Evolutionary conservation across 2,797 vertebrate species (phyloP), one percentile per base, ranked within the genome.

Genomic region (Sphenodon punctatus): DNA sequence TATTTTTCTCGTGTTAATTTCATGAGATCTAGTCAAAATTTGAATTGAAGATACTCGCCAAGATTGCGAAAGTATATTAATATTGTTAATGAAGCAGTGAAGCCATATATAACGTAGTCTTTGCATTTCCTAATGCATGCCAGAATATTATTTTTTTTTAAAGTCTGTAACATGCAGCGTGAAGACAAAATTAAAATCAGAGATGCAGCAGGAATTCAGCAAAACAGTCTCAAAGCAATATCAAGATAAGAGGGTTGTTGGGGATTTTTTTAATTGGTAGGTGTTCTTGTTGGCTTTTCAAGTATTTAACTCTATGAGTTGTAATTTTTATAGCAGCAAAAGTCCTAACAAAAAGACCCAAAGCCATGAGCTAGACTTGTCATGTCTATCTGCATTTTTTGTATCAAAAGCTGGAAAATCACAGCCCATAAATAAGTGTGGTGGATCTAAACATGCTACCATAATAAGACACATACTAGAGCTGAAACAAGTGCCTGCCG

Each of bases 1-100:
- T 71, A 86, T 77, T 64, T 88, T 70, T 85, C 53, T 79, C 42
- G 61, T 81, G 17, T 17, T 49, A 11, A 78, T 72, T 71, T 88
- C 65, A 48, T 67, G 65, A 30, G 17, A 80, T 69, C 8, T 27
- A 38, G 16, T 41, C 23, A 49, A 41, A 27, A 10, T 3, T 49
- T 8, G 27, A 30, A 27, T 30, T 3, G n/a, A 1, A 8, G 49
- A 53, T 48, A 23, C 25, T 48, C 42, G 48, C 25, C 13, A 11
- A 25, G 48, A 6, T 25, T 13, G 11, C 48, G 23, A 11, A 45
- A 45, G 43, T 20, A 48, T 12, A 6, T 48, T 48, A 48, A 13
- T 23, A 48, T 11, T 12, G 46, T 23, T 48, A 25, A 25, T 51
- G n/a, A 51, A 51, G 27, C 49, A 51, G 14, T 27, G 51, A n/a